Conservation (phyloP, 2,113 vertebrate genomes). For the Scomber colias region DNA sequence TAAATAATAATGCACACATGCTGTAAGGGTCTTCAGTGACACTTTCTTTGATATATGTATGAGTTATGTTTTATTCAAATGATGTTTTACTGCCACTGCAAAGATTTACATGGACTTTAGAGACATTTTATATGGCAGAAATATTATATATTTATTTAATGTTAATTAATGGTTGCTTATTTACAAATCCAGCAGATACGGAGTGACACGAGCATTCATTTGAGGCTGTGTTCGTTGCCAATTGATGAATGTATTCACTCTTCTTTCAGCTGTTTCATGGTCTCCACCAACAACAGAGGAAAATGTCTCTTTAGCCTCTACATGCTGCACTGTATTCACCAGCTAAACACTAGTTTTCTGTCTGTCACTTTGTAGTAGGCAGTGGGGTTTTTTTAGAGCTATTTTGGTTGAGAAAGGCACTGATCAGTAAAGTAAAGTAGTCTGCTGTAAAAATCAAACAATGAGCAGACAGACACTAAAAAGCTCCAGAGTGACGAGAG, state of each 20-base stretch:
- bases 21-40: not conserved
- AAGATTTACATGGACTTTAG: not conserved
- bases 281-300: not conserved
- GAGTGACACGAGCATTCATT: not conserved
- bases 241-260: not conserved
- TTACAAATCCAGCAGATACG: not conserved
- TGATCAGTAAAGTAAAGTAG: not conserved
- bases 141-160: not conserved
- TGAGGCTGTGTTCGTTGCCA: not conserved
- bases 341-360: not conserved
- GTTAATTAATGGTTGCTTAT: too few relatives aligned
- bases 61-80: constrained; percentile 11
- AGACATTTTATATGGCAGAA: not conserved
- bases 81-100: not conserved
- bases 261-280: not conserved
- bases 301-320: constrained; percentile 2
- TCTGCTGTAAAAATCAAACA: not conserved
- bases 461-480: not conserved
- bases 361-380: not conserved
- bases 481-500: not conserved
- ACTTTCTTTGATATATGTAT: constrained; percentile 23
- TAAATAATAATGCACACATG: constrained; percentile 3
- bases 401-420: not conserved
- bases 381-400: not conserved
- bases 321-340: not conserved